phyloP scores from a whole-genome alignment of 2,797 vertebrate genomes.

The Dromococcyx pavoninus region DNA sequence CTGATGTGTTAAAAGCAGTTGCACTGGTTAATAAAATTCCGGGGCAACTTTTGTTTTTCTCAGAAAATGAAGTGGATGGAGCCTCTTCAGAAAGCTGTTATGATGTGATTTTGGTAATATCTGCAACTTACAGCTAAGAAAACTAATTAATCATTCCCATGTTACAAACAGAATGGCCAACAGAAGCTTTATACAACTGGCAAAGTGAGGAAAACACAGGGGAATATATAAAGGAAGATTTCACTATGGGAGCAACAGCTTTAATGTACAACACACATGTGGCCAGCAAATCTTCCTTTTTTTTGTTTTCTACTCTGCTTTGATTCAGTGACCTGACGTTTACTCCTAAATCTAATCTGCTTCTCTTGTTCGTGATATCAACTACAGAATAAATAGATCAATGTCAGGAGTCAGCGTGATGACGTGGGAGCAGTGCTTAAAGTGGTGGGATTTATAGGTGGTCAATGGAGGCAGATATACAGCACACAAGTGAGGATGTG shows the following conservation, averaged over 20 bases:
- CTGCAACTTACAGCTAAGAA: background rate
- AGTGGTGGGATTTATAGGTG: background rate
- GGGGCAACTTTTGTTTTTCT: background rate
- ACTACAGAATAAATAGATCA: background rate
- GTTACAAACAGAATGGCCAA: background rate
- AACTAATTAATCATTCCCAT: background rate
- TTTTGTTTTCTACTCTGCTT: background rate
- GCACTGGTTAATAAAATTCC: constrained; percentile 12
- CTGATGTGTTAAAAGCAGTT: background rate
- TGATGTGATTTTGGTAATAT: background rate
- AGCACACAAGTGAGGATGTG: rapidly evolving
- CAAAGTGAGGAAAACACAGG: background rate
- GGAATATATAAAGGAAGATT: background rate
- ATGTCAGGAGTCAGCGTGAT: background rate
- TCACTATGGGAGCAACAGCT: background rate
- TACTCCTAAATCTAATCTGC: background rate
- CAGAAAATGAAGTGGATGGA: background rate
- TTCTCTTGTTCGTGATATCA: background rate
- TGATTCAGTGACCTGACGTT: background rate
- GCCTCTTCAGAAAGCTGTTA: background rate
- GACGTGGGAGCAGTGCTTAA: background rate
- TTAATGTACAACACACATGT: background rate
- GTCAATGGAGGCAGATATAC: background rate
- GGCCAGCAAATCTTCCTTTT: background rate
- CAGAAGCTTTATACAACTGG: background rate